Conservation (phyloP, 2,113 vertebrate species). For the Ctenomys sociabilis region DNA sequence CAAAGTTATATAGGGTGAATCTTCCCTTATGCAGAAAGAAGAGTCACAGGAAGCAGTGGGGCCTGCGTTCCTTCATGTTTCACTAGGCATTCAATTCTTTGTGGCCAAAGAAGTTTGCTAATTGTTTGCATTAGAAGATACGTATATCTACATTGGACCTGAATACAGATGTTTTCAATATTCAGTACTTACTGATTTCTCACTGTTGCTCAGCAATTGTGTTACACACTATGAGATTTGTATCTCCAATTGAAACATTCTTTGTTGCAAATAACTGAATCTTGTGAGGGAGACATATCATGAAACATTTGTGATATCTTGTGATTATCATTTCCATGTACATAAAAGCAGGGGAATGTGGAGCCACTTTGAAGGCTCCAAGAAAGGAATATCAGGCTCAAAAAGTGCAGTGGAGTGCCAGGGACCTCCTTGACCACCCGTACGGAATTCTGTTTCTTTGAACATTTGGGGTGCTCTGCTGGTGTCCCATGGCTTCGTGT, state of each 20-base stretch:
- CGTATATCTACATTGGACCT: slow-evolving; percentile 51
- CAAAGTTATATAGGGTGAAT: slow-evolving; percentile 72
- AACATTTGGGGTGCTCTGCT: not conserved
- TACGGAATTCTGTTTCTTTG: not conserved
- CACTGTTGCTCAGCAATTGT: not conserved
- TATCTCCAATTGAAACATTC: slow-evolving; percentile 41
- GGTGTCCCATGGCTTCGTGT: not conserved
- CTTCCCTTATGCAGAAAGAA: slow-evolving; percentile 28
- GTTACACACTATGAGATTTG: slow-evolving; percentile 21
- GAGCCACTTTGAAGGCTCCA: not conserved
- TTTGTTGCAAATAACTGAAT: slow-evolving; percentile 18
- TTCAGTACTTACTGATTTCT: slow-evolving; percentile 56
- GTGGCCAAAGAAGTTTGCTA: slow-evolving; percentile 68
- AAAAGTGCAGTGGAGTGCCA: not conserved
- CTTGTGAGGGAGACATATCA: not conserved
- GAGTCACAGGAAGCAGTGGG: slow-evolving; percentile 59
- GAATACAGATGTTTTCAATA: slow-evolving; percentile 59
- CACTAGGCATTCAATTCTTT: slow-evolving; percentile 63
- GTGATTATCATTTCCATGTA: not conserved
- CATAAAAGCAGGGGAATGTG: not conserved
- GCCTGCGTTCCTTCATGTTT: slow-evolving; percentile 60
- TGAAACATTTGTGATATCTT: not conserved
- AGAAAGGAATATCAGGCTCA: not conserved
- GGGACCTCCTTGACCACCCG: not conserved
- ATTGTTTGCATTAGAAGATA: slow-evolving; percentile 68